These are phyloP conservation scores for Columbina picui DNA, from an alignment of 2,113 vertebrate species.

Conservation along the genomic window DNA sequence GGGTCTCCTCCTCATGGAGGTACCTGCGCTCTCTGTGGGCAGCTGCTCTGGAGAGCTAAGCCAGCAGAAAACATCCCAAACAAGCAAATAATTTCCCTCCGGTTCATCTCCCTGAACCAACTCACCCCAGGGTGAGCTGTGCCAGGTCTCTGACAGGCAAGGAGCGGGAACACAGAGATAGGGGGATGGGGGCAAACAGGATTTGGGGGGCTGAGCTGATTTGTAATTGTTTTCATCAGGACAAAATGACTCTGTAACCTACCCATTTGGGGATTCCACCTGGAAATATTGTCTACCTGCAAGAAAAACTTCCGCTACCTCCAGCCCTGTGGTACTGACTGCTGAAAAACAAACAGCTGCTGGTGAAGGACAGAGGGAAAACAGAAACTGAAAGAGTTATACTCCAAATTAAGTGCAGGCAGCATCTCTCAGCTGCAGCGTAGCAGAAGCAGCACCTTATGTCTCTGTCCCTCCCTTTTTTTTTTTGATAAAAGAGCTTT, in stretches of 20 bases:
- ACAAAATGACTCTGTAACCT: background rate
- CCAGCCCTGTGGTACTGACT: fast-evolving
- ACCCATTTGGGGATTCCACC: background rate
- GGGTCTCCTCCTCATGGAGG: background rate
- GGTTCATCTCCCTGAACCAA: background rate
- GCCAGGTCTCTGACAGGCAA: background rate
- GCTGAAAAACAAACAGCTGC: background rate
- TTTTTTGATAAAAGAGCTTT: background rate
- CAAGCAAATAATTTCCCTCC: background rate
- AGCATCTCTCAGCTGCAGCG: fast-evolving
- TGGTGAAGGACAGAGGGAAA: background rate
- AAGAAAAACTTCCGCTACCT: background rate
- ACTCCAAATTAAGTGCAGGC: background rate
- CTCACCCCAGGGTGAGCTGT: background rate
- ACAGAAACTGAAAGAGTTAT: background rate
- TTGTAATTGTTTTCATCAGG: background rate
- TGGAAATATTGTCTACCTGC: background rate
- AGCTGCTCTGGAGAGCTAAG: background rate
- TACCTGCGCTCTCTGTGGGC: background rate
- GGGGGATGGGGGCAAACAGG: fast-evolving
- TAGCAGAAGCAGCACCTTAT: background rate
- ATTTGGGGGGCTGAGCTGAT: background rate
- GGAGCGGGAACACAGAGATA: background rate
- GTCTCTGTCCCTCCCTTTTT: background rate
- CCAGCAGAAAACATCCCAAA: background rate